phyloP scores from a whole-genome alignment of 2,113 vertebrate genomes.

The Dendropsophus ebraccatus region DNA sequence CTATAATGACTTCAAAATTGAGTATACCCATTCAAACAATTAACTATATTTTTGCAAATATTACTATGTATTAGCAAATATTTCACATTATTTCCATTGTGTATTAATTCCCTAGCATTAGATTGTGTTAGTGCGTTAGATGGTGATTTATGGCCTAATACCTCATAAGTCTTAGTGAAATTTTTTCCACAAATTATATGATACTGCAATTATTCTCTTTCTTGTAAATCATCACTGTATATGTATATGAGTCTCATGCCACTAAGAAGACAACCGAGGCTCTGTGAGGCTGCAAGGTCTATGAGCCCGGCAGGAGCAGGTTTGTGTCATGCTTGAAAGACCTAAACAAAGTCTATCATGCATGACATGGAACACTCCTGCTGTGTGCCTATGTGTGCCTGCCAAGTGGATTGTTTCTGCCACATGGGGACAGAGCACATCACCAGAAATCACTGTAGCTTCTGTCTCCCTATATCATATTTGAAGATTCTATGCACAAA shows the following conservation, averaged over 20 bases:
- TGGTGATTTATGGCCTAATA: background rate
- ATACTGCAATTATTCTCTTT: background rate
- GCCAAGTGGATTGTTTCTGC: background rate
- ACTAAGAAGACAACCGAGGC: background rate
- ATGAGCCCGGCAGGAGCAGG: conserved; percentile 9
- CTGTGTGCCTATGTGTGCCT: conserved; percentile 36
- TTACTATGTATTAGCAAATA: too few species aligned
- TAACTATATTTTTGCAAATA: too few species aligned
- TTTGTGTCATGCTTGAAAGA: conserved; percentile 43
- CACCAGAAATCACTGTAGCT: background rate
- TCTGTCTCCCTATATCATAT: background rate
- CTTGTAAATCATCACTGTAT: background rate
- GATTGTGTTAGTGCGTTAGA: background rate
- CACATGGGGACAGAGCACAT: conserved; percentile 9
- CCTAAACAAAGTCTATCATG: conserved; percentile 39
- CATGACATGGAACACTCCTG: conserved; percentile 42
- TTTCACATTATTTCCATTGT: too few species aligned
- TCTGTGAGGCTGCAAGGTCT: background rate
- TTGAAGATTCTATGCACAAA: background rate
- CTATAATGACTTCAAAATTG: too few species aligned
- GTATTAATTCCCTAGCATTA: background rate
- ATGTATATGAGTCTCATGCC: conserved; percentile 3
- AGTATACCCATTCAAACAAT: too few species aligned
- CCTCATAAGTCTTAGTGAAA: background rate
- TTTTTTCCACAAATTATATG: background rate